Percentiles rank a stretch among this genome's conserved stretches.
Conservation (phyloP, 1,140 invertebrate genomes). For the Brachionus rotundiformis region DNA sequence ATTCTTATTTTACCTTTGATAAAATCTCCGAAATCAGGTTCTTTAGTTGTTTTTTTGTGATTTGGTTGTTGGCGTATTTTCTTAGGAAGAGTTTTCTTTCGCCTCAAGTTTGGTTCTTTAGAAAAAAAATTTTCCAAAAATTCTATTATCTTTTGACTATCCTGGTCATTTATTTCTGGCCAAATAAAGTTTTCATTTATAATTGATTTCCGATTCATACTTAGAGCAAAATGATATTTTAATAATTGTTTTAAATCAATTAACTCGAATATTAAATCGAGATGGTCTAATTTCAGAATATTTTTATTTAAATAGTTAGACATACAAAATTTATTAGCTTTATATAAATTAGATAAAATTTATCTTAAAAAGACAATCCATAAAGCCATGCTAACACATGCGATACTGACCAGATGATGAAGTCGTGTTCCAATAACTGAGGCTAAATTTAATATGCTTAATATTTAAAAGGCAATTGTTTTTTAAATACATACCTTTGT, state of each 20-base stretch:
- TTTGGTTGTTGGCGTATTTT: background rate
- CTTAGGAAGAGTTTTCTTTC: slow-evolving; percentile 34
- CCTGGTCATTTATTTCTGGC: slow-evolving; percentile 12
- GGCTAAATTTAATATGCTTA: slow-evolving; percentile 58
- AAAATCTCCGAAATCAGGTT: background rate
- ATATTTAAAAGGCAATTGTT: too few relatives aligned
- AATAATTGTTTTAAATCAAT: background rate
- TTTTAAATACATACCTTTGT: slow-evolving; percentile 59
- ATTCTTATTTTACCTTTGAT: slow-evolving; percentile 21
- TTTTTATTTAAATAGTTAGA: slow-evolving; percentile 14
- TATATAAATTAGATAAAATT: background rate
- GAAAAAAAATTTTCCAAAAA: background rate
- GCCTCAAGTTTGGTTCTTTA: background rate
- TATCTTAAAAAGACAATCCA: slow-evolving; percentile 57
- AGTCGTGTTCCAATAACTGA: slow-evolving; percentile 62
- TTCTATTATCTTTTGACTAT: background rate
- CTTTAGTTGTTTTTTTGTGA: background rate
- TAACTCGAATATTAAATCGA: background rate
- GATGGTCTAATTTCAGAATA: background rate
- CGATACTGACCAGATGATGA: slow-evolving; percentile 59
- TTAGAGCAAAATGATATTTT: background rate
- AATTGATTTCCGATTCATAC: slow-evolving; percentile 6
- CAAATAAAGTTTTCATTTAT: slow-evolving; percentile 3
- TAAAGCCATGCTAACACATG: slow-evolving; percentile 59
- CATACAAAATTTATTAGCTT: background rate